Evolutionary conservation across 1,140 invertebrate species (phyloP).

Genomic region (Adelges cooleyi): DNA sequence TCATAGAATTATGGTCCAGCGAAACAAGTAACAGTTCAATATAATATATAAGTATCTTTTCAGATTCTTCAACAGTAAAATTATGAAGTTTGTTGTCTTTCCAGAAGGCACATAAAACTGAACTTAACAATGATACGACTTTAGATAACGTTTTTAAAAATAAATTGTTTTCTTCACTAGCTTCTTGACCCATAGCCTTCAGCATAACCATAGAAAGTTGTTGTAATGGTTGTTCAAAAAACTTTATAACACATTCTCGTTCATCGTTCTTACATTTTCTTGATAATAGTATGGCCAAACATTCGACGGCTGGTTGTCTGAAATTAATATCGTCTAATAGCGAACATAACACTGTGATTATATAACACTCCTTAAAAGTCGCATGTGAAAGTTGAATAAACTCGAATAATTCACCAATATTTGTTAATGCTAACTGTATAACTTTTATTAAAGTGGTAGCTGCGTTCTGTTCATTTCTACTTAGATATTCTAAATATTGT

Average conservation of each 20-base stretch:
- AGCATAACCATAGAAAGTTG: background rate
- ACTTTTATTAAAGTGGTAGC: background rate
- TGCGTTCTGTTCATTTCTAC: constrained; percentile 20
- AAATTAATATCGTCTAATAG: constrained; percentile 19
- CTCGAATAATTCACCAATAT: constrained; percentile 20
- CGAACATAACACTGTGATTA: constrained; percentile 11
- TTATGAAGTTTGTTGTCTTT: constrained; percentile 22
- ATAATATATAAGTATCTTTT: constrained; percentile 15
- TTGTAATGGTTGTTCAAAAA: constrained; percentile 19
- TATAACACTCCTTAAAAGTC: constrained; percentile 20
- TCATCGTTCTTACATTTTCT: constrained; percentile 27
- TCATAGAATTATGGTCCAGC: background rate
- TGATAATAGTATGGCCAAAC: constrained; percentile 3
- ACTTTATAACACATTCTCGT: constrained; percentile 9
- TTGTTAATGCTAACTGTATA: constrained; percentile 9
- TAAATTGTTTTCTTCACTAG: constrained; percentile 22
- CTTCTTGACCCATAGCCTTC: constrained; percentile 10
- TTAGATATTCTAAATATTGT: constrained; percentile 5
- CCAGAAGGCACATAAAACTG: constrained; percentile 13
- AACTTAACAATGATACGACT: constrained; percentile 20
- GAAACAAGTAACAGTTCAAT: constrained; percentile 11
- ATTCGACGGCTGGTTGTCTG: constrained; percentile 9
- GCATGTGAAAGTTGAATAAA: constrained; percentile 22
- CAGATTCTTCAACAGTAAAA: constrained; percentile 4
- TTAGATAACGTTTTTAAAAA: constrained; percentile 25